Conservation (phyloP, 2,113 vertebrate genomes). For the Gnathonemus echidnorhynchus region DNA sequence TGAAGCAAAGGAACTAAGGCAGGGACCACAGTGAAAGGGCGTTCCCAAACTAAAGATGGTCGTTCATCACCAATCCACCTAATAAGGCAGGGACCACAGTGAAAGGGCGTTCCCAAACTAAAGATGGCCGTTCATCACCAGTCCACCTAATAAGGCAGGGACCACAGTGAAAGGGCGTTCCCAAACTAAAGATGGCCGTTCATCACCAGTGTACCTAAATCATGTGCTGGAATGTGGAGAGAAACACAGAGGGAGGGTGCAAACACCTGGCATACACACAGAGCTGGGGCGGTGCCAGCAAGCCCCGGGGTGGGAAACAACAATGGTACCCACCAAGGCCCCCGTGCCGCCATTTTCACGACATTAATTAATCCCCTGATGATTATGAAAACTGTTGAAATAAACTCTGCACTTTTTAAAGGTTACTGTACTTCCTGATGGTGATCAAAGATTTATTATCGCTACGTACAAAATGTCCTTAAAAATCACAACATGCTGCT, state of each 20-base stretch:
- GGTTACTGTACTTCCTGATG: background rate
- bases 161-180: background rate
- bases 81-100: background rate
- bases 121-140: background rate
- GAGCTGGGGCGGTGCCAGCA: background rate
- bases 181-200: background rate
- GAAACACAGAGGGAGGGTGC: background rate
- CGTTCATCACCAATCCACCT: too few relatives aligned
- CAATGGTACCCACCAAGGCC: background rate
- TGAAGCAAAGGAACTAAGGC: background rate
- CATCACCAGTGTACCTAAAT: background rate
- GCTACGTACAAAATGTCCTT: background rate
- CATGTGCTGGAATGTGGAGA: background rate
- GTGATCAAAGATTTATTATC: background rate
- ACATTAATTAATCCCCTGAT: background rate
- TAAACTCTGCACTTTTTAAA: background rate
- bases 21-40: background rate
- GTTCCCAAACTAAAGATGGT: too few relatives aligned
- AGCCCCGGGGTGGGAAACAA: background rate
- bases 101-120: too few relatives aligned
- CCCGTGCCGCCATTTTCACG: background rate
- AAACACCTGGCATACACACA: background rate
- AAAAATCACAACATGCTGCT: background rate
- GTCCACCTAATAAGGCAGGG: background rate
- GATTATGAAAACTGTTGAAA: background rate